A percentile compares a stretch with the other conserved stretches of the same genome.
Evolutionary conservation across 2,113 vertebrate genomes (phyloP).

Genomic region (Bombycilla garrulus): DNA sequence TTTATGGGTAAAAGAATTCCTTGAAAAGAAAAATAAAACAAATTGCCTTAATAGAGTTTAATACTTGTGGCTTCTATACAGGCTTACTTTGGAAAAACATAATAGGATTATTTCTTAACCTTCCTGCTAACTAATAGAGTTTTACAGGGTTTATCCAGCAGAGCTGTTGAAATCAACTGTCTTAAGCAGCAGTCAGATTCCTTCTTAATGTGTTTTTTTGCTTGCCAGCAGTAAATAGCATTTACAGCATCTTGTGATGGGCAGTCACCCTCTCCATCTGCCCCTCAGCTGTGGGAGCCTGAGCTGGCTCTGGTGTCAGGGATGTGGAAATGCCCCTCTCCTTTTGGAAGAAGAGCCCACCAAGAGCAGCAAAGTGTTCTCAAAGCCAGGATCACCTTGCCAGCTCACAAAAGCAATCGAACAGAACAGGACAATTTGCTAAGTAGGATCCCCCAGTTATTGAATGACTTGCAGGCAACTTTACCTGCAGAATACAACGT

Average conservation of each 20-base stretch:
- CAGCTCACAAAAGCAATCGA: background rate
- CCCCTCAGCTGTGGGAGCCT: background rate
- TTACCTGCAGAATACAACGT: background rate
- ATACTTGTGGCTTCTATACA: background rate
- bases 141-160: background rate
- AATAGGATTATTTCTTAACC: background rate
- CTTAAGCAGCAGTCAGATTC: background rate
- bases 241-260: background rate
- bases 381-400: background rate
- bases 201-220: background rate
- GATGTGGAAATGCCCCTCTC: background rate
- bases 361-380: background rate
- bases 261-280: background rate
- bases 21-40: background rate
- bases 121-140: background rate
- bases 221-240: background rate
- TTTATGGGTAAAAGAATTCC: background rate
- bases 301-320: background rate
- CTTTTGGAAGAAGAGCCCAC: background rate
- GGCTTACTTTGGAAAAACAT: background rate
- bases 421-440: background rate
- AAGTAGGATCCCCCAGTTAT: background rate
- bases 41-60: background rate
- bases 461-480: background rate
- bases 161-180: background rate